These are phyloP conservation scores for Metellina segmentata DNA, from an alignment of 2,888 invertebrate genomes.

Conservation along the genomic window DNA sequence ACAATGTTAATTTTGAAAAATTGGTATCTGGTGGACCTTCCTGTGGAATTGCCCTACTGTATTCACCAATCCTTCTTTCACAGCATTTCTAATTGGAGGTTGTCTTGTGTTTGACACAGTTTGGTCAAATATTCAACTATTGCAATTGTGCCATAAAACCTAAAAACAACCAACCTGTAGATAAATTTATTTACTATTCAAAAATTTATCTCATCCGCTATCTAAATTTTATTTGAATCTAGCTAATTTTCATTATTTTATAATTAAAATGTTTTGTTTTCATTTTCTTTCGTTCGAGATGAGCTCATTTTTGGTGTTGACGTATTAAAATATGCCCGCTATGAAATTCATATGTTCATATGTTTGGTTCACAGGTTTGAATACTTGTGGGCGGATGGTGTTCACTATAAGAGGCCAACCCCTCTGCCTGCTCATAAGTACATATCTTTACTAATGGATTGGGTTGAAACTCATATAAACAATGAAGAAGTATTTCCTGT, in stretches of 20 bases:
- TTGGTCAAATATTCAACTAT: too few relatives aligned
- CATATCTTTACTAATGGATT: slow-evolving; percentile 92
- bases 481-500: slow-evolving; percentile 92
- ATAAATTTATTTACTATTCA: too few relatives aligned
- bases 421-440: slow-evolving; percentile 91
- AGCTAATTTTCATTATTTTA: background rate
- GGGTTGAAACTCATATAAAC: slow-evolving; percentile 94
- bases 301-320: too few relatives aligned
- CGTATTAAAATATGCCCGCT: background rate
- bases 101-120: too few relatives aligned
- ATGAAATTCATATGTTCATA: background rate
- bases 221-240: background rate
- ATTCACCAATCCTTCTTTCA: too few relatives aligned
- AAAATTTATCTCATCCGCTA: background rate
- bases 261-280: background rate
- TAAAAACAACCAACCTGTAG: too few relatives aligned
- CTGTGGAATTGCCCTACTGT: too few relatives aligned
- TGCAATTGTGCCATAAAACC: too few relatives aligned
- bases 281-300: too few relatives aligned
- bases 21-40: too few relatives aligned
- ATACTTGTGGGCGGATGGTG: slow-evolving; percentile 94
- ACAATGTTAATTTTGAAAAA: too few relatives aligned
- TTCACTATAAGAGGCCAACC: slow-evolving; percentile 87
- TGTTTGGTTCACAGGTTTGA: slow-evolving; percentile 85
- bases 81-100: too few relatives aligned